These are phyloP conservation scores for Malacoraja senta DNA, from an alignment of 2,797 vertebrate species.

Conservation along the genomic window DNA sequence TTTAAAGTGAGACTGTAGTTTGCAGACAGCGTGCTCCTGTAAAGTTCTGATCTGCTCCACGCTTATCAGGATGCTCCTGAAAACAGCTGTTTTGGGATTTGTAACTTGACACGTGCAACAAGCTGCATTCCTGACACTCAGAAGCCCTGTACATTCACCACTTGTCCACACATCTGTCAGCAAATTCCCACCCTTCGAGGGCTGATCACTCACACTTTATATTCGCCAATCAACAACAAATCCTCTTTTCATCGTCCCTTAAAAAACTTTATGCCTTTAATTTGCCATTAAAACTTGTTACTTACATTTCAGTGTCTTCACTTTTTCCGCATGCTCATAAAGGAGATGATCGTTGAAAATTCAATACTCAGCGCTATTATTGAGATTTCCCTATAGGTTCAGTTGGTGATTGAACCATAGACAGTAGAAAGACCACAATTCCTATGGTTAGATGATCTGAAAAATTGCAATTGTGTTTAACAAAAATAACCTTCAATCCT, in stretches of 20 bases:
- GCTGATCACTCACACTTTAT: not conserved
- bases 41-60: too few relatives aligned
- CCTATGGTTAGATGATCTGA: not conserved
- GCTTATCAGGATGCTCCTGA: not conserved
- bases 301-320: not conserved
- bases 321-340: not conserved
- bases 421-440: not conserved
- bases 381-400: not conserved
- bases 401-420: not conserved
- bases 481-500: not conserved
- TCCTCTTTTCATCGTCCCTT: not conserved
- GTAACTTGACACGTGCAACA: not conserved
- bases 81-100: slow-evolving; percentile 8
- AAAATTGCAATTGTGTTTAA: not conserved
- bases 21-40: not conserved
- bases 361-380: not conserved
- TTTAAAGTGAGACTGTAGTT: not conserved
- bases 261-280: not conserved
- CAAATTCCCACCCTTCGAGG: not conserved
- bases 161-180: not conserved
- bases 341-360: not conserved
- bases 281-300: not conserved
- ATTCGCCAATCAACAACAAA: not conserved
- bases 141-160: not conserved
- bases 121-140: not conserved